Evolutionary conservation across 2,888 invertebrate genomes (phyloP).

Genomic region (Drosophila acutilabella): DNA sequence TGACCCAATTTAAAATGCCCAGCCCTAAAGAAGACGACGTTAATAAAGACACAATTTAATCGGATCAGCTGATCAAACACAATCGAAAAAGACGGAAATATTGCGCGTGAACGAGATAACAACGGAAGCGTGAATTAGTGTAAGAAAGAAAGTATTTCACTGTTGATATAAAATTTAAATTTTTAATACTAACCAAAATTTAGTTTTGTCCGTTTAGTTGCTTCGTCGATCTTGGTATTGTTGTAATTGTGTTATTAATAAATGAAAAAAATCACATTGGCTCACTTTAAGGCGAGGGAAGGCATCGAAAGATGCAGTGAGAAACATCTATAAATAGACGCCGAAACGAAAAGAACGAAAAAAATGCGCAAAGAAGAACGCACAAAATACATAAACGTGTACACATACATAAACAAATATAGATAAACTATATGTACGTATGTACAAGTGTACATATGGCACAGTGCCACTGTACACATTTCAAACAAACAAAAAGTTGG

Average conservation of each 20-base stretch:
- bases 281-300: slow-evolving; percentile 38
- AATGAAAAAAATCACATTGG: slow-evolving; percentile 47
- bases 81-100: too few species aligned
- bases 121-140: too few species aligned
- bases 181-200: background rate
- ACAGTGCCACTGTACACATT: slow-evolving; percentile 32
- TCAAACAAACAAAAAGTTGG: slow-evolving; percentile 74
- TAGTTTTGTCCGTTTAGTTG: background rate
- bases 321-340: slow-evolving; percentile 48
- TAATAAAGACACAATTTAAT: too few species aligned
- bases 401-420: slow-evolving; percentile 4
- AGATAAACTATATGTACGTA: slow-evolving; percentile 1
- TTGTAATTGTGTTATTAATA: slow-evolving; percentile 26
- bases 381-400: slow-evolving; percentile 23
- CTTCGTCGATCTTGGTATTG: background rate
- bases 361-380: slow-evolving; percentile 22
- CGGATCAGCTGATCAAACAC: too few species aligned
- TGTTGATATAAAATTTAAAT: too few species aligned
- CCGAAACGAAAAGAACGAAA: slow-evolving; percentile 23
- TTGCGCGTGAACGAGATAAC: too few species aligned
- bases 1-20: too few species aligned
- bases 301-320: slow-evolving; percentile 20
- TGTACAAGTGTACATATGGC: background rate
- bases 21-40: too few species aligned
- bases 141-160: too few species aligned